Evolutionary conservation across 1,140 invertebrate species (phyloP), one percentile per base, ranked within the genome.

Genomic region (Druon quercuslanigerum): DNA sequence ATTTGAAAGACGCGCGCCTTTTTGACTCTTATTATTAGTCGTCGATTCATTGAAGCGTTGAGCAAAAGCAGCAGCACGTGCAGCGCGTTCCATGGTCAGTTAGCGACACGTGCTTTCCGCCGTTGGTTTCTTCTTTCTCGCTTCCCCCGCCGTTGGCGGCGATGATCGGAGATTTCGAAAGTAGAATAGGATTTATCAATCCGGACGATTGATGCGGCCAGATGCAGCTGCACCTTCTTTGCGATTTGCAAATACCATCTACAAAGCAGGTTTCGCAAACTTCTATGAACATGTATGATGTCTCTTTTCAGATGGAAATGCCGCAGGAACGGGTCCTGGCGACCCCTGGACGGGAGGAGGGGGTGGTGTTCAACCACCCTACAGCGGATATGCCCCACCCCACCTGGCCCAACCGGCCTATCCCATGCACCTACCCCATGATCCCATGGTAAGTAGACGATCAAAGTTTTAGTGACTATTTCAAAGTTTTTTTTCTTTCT

Each of bases 391-490:
- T 79, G 87, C 90, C 78, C 88, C 88, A 77, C 86, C 91, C 80
- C 91, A 92, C 83, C 85, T 92, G 79, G 87, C 89, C 51, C 91
- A 92, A 83, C 87, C 90, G 71, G 86, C 89, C 51, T 92, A 92
- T 80, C 88, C 91, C 17, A 92, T 94, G 90, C 93, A 94, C 87
- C 92, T 94, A 90, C 89, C 93, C 79, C 92, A 92, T 81, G 93
- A 94, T 85, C 92, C 92, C 77, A 93, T 94, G 93, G 94, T 94
- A 88, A 92, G 91, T 46, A 46, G 9, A 9, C 11, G 0, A 46
- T 9, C 40, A 46, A 46, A 1, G 9, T 46, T 46, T 25, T 25
- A 33, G 25, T 33, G 5, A 3, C 4, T 33, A 33, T 5, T 33
- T 5, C 0, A 5, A 3, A 33, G 25, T 33, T 33, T 33, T 33